A percentile compares a stretch with the other conserved stretches of the same genome.
These are phyloP conservation scores for Vimba vimba DNA, from an alignment of 2,113 vertebrate genomes.

Conservation along the genomic window DNA sequence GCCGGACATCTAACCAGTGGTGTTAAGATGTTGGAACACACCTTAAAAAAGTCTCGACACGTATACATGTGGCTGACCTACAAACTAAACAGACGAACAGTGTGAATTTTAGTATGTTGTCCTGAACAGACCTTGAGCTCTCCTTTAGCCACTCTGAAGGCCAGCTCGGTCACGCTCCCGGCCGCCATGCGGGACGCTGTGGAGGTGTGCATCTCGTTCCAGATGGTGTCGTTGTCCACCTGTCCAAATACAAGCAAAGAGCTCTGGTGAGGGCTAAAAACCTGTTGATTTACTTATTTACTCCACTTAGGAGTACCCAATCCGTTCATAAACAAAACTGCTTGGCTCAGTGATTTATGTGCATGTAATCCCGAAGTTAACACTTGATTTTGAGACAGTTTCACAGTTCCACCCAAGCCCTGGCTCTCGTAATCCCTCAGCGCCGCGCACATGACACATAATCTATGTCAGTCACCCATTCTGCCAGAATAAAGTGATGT, in stretches of 20 bases:
- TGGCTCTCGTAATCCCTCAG: constrained; percentile 3
- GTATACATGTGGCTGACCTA: background rate
- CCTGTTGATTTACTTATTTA: background rate
- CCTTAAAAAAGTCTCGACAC: background rate
- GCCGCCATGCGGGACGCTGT: constrained; percentile 88
- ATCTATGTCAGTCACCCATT: constrained; percentile 12
- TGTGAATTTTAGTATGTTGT: background rate
- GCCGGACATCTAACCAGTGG: background rate
- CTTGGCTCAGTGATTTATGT: constrained; percentile 2
- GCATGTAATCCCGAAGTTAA: background rate
- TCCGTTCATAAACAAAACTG: background rate
- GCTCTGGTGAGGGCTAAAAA: background rate
- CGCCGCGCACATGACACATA: background rate
- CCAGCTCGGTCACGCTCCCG: constrained; percentile 89
- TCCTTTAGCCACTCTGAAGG: constrained; percentile 89
- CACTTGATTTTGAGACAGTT: background rate
- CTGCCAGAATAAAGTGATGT: constrained; percentile 21
- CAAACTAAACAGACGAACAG: background rate
- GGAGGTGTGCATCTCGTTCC: constrained; percentile 93
- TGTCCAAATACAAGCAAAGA: constrained; percentile 62
- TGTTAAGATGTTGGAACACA: background rate
- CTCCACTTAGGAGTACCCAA: background rate
- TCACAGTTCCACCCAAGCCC: constrained; percentile 11
- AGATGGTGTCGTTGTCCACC: constrained; percentile 94
- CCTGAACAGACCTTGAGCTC: constrained; percentile 83